Base-by-base conservation (phyloP, 2,888 invertebrate species). In the Chymomyza caudatula region DNA sequence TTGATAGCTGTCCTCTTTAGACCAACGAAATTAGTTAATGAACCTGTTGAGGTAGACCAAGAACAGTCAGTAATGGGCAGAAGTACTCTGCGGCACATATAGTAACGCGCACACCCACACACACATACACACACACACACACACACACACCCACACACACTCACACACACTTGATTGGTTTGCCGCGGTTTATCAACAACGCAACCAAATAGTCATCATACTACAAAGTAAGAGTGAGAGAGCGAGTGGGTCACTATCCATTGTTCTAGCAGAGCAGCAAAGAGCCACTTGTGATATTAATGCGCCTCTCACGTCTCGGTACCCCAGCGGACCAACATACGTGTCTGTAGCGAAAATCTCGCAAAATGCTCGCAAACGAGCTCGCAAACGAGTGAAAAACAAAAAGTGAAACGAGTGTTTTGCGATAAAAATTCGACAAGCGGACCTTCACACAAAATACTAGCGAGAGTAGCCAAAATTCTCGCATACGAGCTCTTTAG, bases 11-110 rank as follows among this genome's bases (percentile, higher is more conserved):
- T 5, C 17, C 20, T 77, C 80, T 83, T n/a, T 47, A 47, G 25
- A 54, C 54, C 54, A n/a, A 47, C 17, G 44, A 55, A 61, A 61
- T 61, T 76, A 73, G 78, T 76, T 82, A 82, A 82, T 85, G 81
- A 82, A 77, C 85, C 82, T 85, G 81, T 82, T 82, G 85, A 85
- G 85, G 82, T 85, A 65, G 63, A 66, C 49, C 61, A 61, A 15
- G 57, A 71, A 60, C 51, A 61, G 43, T 47, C 63, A 57, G 51
- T 42, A 58, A 59, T 68, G 56, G 51, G 63, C 58, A 59, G 43
- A 53, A 60, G 65, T 65, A 67, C n/a, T n/a, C n/a, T n/a, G n/a
- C n/a, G n/a, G n/a, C 60, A 59, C 51, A 52, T 62, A 44, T n/a
- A n/a, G n/a, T n/a, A n/a, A n/a, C n/a, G n/a, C 23, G 42, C 23